These are phyloP conservation scores for Heliothis virescens DNA, from an alignment of 1,140 invertebrate genomes.

Conservation along the genomic window DNA sequence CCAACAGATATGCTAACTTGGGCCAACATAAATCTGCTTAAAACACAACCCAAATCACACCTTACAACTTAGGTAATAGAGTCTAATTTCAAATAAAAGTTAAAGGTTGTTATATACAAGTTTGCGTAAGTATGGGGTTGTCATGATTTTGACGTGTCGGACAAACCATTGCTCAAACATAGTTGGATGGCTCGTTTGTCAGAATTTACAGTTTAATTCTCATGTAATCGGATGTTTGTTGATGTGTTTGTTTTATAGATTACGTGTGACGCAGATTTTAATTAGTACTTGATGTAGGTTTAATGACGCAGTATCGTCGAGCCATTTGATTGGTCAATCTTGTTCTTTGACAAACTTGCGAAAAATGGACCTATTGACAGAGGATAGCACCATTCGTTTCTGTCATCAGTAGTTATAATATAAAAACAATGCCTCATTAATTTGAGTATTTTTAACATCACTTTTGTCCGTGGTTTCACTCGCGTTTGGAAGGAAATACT, in stretches of 20 bases:
- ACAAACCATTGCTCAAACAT: constrained; percentile 66
- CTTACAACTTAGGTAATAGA: not conserved
- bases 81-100: not conserved
- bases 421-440: too few relatives aligned
- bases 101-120: constrained; percentile 14
- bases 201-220: constrained; percentile 44
- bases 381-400: too few relatives aligned
- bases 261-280: constrained; percentile 52
- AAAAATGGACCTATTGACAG: too few relatives aligned
- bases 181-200: constrained; percentile 44
- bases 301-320: constrained; percentile 8
- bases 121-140: constrained; percentile 60
- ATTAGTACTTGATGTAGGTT: constrained; percentile 48
- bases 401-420: too few relatives aligned
- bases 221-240: constrained; percentile 42
- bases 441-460: too few relatives aligned
- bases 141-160: constrained; percentile 71
- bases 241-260: constrained; percentile 35
- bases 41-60: constrained; percentile 23
- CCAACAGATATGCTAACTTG: constrained; percentile 70
- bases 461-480: too few relatives aligned
- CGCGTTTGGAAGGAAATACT: too few relatives aligned
- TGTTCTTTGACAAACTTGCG: too few relatives aligned
- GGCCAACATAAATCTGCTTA: constrained; percentile 38
- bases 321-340: not conserved